These are phyloP conservation scores for Chaetogeoica ovagalla DNA, from an alignment of 2,888 invertebrate species.

Conservation along the genomic window DNA sequence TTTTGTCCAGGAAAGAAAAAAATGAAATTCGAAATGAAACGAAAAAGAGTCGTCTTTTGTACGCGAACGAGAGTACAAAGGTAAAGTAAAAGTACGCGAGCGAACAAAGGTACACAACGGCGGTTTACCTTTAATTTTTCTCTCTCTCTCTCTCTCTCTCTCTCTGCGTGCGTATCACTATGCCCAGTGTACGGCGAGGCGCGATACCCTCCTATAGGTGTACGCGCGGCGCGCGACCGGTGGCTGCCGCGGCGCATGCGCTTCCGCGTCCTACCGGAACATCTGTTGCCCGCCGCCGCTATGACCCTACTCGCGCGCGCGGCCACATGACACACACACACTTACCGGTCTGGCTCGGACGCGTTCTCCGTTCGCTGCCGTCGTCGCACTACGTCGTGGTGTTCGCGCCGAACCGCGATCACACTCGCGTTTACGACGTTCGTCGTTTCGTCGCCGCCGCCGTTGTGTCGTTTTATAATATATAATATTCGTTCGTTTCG, in stretches of 20 bases:
- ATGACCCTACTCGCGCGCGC: conserved; percentile 47
- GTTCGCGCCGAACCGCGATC: conserved; percentile 6
- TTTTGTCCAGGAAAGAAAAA: conserved; percentile 21
- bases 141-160: too few species aligned
- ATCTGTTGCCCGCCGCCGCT: conserved; percentile 49
- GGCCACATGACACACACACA: conserved; percentile 41
- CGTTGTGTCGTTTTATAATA: not conserved
- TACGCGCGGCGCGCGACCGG: too few species aligned
- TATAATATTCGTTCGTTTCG: not conserved
- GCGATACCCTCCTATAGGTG: too few species aligned
- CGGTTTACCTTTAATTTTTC: too few species aligned
- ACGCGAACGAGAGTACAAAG: too few species aligned
- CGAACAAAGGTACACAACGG: too few species aligned
- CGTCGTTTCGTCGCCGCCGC: not conserved
- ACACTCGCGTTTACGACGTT: conserved; percentile 4
- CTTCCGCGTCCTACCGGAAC: conserved; percentile 18
- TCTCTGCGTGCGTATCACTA: too few species aligned
- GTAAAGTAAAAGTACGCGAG: too few species aligned
- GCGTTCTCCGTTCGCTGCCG: too few species aligned
- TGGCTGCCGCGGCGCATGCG: conserved; percentile 28
- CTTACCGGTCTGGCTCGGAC: not conserved
- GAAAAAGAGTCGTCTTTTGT: conserved; percentile 5
- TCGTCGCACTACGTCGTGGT: conserved; percentile 26
- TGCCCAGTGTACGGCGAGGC: too few species aligned
- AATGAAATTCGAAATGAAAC: not conserved